These are phyloP conservation scores for Atta colombica DNA, from an alignment of 1,140 invertebrate species.

Conservation along the genomic window DNA sequence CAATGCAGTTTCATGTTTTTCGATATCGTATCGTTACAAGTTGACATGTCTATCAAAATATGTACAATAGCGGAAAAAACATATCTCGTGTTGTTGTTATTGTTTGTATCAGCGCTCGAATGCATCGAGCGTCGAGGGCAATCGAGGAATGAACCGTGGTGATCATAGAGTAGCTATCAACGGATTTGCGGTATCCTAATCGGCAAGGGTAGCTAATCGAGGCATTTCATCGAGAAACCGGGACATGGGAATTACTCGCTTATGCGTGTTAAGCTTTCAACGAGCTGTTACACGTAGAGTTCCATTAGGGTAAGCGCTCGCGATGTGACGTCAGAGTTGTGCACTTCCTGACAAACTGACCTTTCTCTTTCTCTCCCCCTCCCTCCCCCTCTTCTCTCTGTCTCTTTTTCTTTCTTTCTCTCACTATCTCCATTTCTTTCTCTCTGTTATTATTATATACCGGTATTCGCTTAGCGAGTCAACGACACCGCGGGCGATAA, in stretches of 20 bases:
- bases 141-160: constrained; percentile 41
- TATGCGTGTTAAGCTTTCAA: constrained; percentile 72
- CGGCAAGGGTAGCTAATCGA: constrained; percentile 68
- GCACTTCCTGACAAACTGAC: constrained; percentile 60
- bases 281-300: constrained; percentile 58
- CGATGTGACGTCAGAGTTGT: constrained; percentile 46
- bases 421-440: not conserved
- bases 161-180: constrained; percentile 59
- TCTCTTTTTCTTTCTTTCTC: not conserved
- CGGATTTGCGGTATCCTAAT: constrained; percentile 71
- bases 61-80: constrained; percentile 26
- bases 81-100: constrained; percentile 53
- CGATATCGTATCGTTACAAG: constrained; percentile 14
- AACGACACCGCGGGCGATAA: constrained; percentile 61
- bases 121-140: constrained; percentile 7
- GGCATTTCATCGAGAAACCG: constrained; percentile 65
- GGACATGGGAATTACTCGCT: constrained; percentile 70
- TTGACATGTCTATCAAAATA: constrained; percentile 51
- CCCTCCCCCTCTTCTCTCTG: not conserved
- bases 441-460: constrained; percentile 4
- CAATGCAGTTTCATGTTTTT: constrained; percentile 7
- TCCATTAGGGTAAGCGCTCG: constrained; percentile 60
- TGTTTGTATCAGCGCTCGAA: constrained; percentile 44
- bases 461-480: constrained; percentile 20
- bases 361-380: not conserved